Evolutionary conservation across 2,888 invertebrate genomes (phyloP).

Genomic region (Hydrotaea cyrtoneurina): DNA sequence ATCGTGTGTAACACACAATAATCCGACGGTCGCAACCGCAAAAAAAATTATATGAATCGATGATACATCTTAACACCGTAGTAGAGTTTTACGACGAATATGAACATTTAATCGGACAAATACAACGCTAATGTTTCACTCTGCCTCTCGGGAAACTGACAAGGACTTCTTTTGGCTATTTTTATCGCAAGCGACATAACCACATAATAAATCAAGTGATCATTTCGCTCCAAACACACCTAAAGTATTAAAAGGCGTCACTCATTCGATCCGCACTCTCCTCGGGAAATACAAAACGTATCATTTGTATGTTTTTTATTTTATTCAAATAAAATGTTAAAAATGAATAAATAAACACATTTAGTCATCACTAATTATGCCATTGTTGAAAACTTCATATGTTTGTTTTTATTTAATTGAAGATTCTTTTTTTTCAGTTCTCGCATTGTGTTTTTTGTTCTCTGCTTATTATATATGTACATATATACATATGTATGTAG

Average conservation of each 20-base stretch:
- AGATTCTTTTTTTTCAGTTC: constrained; percentile 18
- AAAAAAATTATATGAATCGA: too few species aligned
- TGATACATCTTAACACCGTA: too few species aligned
- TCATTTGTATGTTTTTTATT: background rate
- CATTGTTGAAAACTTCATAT: constrained; percentile 28
- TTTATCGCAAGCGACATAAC: too few species aligned
- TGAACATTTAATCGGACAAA: too few species aligned
- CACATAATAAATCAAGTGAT: background rate
- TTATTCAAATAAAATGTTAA: background rate
- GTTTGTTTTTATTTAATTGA: constrained; percentile 36
- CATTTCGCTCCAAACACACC: background rate
- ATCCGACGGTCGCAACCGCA: too few species aligned
- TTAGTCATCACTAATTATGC: constrained; percentile 2
- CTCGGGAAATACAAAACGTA: background rate
- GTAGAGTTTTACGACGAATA: too few species aligned
- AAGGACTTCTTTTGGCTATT: too few species aligned
- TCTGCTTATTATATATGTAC: background rate
- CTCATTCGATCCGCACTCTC: background rate
- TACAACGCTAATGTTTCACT: too few species aligned
- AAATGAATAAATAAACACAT: background rate
- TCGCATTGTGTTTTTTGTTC: constrained; percentile 1
- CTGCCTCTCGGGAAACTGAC: too few species aligned
- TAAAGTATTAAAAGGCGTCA: background rate
- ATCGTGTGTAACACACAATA: too few species aligned
- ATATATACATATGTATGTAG: too few species aligned